phyloP scores from a whole-genome alignment of 2,888 invertebrate species.

The Thyatira batis region DNA sequence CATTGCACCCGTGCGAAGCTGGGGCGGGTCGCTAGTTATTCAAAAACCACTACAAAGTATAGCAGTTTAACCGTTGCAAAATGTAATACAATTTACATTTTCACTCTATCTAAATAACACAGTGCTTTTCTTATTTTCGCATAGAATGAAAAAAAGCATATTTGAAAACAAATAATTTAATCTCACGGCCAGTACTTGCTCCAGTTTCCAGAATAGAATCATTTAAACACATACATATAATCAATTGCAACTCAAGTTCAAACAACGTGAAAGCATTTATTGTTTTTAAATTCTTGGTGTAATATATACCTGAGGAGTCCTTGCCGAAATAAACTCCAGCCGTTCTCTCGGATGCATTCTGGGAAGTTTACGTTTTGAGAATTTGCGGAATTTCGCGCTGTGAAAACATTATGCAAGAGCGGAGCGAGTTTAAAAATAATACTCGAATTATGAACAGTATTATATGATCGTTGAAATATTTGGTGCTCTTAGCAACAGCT shows the following conservation, averaged over 20 bases:
- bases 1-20: too few relatives aligned
- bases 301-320: not conserved
- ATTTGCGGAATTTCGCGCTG: constrained; percentile 9
- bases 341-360: not conserved
- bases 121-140: not conserved
- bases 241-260: not conserved
- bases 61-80: constrained; percentile 14
- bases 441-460: constrained; percentile 15
- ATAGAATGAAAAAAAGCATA: constrained; percentile 13
- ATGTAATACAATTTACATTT: constrained; percentile 21
- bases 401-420: constrained; percentile 16
- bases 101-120: constrained; percentile 20
- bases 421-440: constrained; percentile 21
- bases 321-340: not conserved
- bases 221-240: not conserved
- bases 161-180: not conserved
- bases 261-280: not conserved
- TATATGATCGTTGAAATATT: constrained; percentile 17
- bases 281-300: not conserved
- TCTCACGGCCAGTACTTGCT: not conserved
- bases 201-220: not conserved
- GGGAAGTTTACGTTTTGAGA: not conserved
- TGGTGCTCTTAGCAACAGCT: constrained; percentile 17
- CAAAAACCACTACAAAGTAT: too few relatives aligned
- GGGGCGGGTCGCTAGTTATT: too few relatives aligned